phyloP scores from a whole-genome alignment of 2,888 invertebrate genomes.

The Agriopis marginaria region DNA sequence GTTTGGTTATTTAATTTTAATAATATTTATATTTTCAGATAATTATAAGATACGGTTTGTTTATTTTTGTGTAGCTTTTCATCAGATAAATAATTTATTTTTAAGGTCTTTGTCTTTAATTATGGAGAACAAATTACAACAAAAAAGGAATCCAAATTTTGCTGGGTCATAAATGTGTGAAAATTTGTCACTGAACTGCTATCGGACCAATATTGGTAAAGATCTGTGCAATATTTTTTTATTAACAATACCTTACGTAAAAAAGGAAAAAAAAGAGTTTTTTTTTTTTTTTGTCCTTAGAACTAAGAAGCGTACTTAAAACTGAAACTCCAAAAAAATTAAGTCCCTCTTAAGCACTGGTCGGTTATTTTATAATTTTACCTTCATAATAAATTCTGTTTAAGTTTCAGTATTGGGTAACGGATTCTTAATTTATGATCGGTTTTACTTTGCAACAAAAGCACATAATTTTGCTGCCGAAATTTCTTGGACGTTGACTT shows the following conservation, averaged over 20 bases:
- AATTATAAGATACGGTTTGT: too few species aligned
- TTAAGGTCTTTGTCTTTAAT: too few species aligned
- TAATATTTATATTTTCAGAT: too few species aligned
- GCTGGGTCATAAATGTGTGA: too few species aligned
- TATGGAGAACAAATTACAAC: too few species aligned
- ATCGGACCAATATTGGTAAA: too few species aligned
- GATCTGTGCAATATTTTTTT: too few species aligned
- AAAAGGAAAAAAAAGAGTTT: not conserved
- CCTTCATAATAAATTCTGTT: slow-evolving; percentile 68
- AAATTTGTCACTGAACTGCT: too few species aligned
- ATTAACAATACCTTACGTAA: not conserved
- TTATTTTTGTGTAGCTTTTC: too few species aligned
- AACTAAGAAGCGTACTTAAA: slow-evolving; percentile 31
- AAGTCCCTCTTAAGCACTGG: slow-evolving; percentile 37
- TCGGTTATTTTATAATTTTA: slow-evolving; percentile 66
- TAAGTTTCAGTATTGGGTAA: slow-evolving; percentile 66
- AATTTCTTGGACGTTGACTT: slow-evolving; percentile 60
- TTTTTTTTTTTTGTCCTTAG: slow-evolving; percentile 6
- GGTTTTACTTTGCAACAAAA: slow-evolving; percentile 72
- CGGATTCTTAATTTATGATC: slow-evolving; percentile 74
- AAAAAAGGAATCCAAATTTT: too few species aligned
- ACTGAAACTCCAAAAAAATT: slow-evolving; percentile 26
- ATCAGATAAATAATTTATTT: too few species aligned
- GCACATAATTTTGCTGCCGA: slow-evolving; percentile 70
- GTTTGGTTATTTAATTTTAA: too few species aligned